These are phyloP conservation scores for Euleptes europaea DNA, from an alignment of 2,113 vertebrate genomes.

Conservation along the genomic window DNA sequence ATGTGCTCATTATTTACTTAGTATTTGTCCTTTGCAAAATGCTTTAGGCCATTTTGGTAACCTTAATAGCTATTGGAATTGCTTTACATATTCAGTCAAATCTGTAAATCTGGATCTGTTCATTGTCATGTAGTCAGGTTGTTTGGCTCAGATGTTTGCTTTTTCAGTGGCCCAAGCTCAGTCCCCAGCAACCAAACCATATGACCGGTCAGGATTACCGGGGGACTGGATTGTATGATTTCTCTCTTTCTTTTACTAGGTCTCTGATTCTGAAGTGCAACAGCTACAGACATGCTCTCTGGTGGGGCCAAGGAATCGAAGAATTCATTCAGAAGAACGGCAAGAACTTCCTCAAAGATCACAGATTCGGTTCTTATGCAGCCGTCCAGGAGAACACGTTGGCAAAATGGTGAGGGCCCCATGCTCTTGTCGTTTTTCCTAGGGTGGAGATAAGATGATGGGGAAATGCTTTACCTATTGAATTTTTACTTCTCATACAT, in stretches of 20 bases:
- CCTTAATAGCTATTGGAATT: neutral
- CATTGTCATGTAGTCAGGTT: too few relatives aligned
- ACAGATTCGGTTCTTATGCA: conserved; percentile 93
- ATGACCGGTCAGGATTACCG: neutral
- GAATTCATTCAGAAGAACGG: conserved; percentile 86
- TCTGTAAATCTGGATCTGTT: too few relatives aligned
- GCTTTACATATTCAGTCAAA: too few relatives aligned
- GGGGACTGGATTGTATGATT: neutral
- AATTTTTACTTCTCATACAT: neutral
- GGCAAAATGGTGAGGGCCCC: conserved; percentile 86
- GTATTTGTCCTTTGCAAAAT: neutral
- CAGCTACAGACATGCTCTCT: conserved; percentile 94
- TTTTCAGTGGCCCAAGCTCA: too few relatives aligned
- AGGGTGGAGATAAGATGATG: neutral
- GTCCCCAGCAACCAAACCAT: neutral
- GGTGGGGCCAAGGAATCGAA: conserved; percentile 95
- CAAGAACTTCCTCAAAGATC: conserved; percentile 85
- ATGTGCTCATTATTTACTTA: neutral
- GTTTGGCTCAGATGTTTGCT: too few relatives aligned
- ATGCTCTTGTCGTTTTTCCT: neutral
- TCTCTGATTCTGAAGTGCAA: conserved; percentile 91
- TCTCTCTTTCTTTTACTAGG: conserved; percentile 67
- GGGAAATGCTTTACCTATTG: neutral
- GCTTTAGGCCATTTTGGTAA: neutral
- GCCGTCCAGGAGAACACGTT: conserved; percentile 80